These are phyloP conservation scores for Apaloderma vittatum DNA, from an alignment of 2,113 vertebrate genomes.

Conservation along the genomic window DNA sequence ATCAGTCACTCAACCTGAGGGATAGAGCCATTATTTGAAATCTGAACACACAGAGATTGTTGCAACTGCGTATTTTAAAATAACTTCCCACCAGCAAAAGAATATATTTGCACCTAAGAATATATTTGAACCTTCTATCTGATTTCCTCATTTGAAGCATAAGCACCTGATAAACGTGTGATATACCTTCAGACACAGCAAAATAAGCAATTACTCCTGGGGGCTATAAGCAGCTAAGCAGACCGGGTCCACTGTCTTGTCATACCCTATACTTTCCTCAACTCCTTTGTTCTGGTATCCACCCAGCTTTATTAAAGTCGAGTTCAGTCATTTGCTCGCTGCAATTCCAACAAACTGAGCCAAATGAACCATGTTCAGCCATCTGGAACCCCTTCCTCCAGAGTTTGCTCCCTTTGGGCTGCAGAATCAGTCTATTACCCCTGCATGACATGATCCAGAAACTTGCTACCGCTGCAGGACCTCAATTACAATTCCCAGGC, in stretches of 20 bases:
- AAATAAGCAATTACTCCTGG: slow-evolving; percentile 7
- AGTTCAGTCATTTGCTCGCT: slow-evolving; percentile 41
- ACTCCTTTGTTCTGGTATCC: slow-evolving; percentile 32
- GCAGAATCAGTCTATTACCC: slow-evolving; percentile 21
- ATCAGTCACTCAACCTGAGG: slow-evolving; percentile 15
- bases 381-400: slow-evolving; percentile 54
- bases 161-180: not conserved
- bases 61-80: not conserved
- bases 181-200: not conserved
- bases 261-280: slow-evolving; percentile 5
- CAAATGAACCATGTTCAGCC: slow-evolving; percentile 52
- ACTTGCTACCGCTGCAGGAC: slow-evolving; percentile 9
- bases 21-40: not conserved
- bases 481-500: slow-evolving; percentile 58
- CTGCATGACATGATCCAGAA: slow-evolving; percentile 36
- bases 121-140: not conserved
- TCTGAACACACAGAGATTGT: not conserved
- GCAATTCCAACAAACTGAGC: slow-evolving; percentile 60
- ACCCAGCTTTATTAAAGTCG: slow-evolving; percentile 55
- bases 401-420: slow-evolving; percentile 34
- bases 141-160: slow-evolving; percentile 5
- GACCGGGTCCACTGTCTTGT: slow-evolving; percentile 38
- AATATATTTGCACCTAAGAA: not conserved
- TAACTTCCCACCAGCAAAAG: not conserved
- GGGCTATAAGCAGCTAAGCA: not conserved